Evolutionary conservation across 2,113 vertebrate species (phyloP).

Genomic region (Thalassarche chlororhynchos): DNA sequence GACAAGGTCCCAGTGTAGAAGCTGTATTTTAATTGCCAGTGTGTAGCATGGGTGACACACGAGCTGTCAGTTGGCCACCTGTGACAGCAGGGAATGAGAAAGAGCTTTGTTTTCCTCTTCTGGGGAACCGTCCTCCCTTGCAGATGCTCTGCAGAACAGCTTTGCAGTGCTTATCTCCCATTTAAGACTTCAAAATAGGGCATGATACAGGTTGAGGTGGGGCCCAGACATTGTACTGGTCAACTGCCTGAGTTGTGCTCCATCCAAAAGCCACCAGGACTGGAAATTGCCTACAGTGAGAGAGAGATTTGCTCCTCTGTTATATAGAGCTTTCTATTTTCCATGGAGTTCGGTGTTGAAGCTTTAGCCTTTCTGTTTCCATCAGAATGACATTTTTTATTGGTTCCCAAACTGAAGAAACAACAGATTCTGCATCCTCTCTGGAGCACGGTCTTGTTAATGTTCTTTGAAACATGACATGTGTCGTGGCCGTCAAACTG

Average conservation of each 20-base stretch:
- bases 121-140: not conserved
- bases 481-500: not conserved
- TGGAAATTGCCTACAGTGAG: not conserved
- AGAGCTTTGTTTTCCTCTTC: not conserved
- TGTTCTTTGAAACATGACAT: constrained; percentile 30
- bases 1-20: not conserved
- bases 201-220: not conserved
- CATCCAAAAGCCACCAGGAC: not conserved
- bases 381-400: not conserved
- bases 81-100: not conserved
- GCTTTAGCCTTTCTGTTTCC: not conserved
- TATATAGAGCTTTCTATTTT: not conserved
- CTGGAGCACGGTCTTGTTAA: not conserved
- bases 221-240: not conserved
- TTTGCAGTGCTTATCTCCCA: not conserved
- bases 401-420: constrained; percentile 19
- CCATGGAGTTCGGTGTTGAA: not conserved
- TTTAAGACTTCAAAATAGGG: not conserved
- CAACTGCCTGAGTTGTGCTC: not conserved
- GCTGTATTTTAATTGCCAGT: not conserved
- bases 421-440: not conserved
- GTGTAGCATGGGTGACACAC: not conserved
- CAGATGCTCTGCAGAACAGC: not conserved
- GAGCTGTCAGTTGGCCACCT: constrained; percentile 2
- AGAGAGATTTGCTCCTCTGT: not conserved